phyloP scores from a whole-genome alignment of 2,113 vertebrate genomes.

The pig (Sus scrofa) region T2T-Sscrofa CM000817.6:129842501-129843000 shows the following conservation, averaged over 20 bases:
- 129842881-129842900: background rate
- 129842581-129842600: conserved; percentile 76
- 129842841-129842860: conserved; percentile 3
- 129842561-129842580: conserved; percentile 75
- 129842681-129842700: conserved; percentile 77
- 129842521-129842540: conserved; percentile 80
- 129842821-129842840: conserved; percentile 2
- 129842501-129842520: conserved; percentile 80
- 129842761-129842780: background rate
- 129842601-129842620: conserved; percentile 80
- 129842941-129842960: background rate
- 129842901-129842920: background rate
- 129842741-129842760: background rate
- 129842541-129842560: conserved; percentile 60
- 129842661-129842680: conserved; percentile 77
- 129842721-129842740: conserved; percentile 69
- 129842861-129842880: background rate
- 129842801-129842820: background rate
- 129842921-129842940: background rate
- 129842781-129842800: conserved; percentile 6
- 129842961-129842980: background rate
- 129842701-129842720: conserved; percentile 72
- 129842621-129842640: conserved; percentile 80
- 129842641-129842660: conserved; percentile 80
- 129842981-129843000: background rate